Conservation (phyloP, 1,140 invertebrate species). For the Ceratina calcarata region DNA sequence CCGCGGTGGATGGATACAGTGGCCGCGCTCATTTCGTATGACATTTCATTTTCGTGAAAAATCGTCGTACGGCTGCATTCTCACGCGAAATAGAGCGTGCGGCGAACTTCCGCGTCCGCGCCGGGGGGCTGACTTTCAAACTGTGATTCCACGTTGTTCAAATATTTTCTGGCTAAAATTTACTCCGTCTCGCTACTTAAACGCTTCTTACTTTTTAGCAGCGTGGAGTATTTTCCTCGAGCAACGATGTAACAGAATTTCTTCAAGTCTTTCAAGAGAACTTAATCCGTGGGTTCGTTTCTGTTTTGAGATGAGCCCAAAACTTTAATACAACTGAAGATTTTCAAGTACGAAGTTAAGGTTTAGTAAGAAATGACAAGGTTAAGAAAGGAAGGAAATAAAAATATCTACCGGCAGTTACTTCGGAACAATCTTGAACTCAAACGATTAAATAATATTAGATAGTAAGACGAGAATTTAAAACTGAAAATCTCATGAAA, state of each 20-base stretch:
- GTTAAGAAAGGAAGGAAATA: no score
- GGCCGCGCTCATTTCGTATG: conserved; percentile 55
- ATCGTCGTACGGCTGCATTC: conserved; percentile 41
- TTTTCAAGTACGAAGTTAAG: no score
- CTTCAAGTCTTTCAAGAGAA: no score
- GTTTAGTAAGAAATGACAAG: no score
- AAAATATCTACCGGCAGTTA: no score
- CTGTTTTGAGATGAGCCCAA: no score
- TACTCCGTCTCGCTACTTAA: not conserved
- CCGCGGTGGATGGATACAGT: conserved; percentile 45
- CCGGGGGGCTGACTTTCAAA: conserved; percentile 38
- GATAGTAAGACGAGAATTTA: not conserved
- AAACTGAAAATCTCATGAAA: not conserved
- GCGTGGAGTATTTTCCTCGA: no score
- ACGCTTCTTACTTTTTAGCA: not conserved
- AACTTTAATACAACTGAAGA: no score
- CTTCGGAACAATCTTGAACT: no score
- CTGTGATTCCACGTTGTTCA: conserved; percentile 50
- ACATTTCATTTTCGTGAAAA: conserved; percentile 65
- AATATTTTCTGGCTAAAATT: conserved; percentile 33
- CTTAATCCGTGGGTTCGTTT: no score
- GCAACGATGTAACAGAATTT: no score
- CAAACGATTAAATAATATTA: no score
- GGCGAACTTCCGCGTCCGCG: conserved; percentile 36
- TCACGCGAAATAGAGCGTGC: conserved; percentile 56